phyloP scores from a whole-genome alignment of 2,888 invertebrate species.

The Osmoderma eremita region DNA sequence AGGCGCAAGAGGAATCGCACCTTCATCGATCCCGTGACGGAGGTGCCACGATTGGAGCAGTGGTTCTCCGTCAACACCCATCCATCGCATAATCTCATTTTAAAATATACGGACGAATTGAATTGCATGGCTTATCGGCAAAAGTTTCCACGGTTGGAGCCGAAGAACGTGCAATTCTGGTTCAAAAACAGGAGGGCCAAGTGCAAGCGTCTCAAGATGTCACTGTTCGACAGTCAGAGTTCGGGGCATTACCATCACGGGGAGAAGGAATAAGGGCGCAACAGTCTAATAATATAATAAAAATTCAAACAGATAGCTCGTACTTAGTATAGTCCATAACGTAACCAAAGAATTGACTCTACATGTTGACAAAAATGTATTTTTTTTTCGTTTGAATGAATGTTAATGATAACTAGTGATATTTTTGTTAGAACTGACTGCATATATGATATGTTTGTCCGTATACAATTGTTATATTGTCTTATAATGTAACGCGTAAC shows the following conservation, averaged over 20 bases:
- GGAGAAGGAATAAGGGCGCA: constrained; percentile 66
- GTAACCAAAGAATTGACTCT: constrained; percentile 49
- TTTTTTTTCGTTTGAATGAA: constrained; percentile 24
- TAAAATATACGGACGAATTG: constrained; percentile 97
- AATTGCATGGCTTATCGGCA: constrained; percentile 97
- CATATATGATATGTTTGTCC: constrained; percentile 46
- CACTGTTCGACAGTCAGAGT: constrained; percentile 80
- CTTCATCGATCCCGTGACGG: constrained; percentile 98
- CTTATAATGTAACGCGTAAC: constrained; percentile 44
- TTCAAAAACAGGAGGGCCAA: constrained; percentile 99
- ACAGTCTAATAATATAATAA: too few relatives aligned
- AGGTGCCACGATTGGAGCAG: constrained; percentile 92
- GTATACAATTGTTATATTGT: constrained; percentile 44
- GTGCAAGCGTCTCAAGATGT: constrained; percentile 95
- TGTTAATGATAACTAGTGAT: constrained; percentile 45
- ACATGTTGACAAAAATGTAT: constrained; percentile 42
- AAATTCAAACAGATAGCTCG: constrained; percentile 24
- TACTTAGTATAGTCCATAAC: constrained; percentile 41
- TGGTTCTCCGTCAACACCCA: constrained; percentile 99
- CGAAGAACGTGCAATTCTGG: constrained; percentile 99
- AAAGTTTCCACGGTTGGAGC: constrained; percentile 98
- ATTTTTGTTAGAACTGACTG: constrained; percentile 44
- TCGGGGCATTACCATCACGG: constrained; percentile 72
- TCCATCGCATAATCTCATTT: constrained; percentile 96
- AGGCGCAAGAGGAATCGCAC: constrained; percentile 95